A percentile compares a stretch with the other conserved stretches of the same genome.
phyloP scores from a whole-genome alignment of 2,888 invertebrate genomes.

The Deilephila porcellus region DNA sequence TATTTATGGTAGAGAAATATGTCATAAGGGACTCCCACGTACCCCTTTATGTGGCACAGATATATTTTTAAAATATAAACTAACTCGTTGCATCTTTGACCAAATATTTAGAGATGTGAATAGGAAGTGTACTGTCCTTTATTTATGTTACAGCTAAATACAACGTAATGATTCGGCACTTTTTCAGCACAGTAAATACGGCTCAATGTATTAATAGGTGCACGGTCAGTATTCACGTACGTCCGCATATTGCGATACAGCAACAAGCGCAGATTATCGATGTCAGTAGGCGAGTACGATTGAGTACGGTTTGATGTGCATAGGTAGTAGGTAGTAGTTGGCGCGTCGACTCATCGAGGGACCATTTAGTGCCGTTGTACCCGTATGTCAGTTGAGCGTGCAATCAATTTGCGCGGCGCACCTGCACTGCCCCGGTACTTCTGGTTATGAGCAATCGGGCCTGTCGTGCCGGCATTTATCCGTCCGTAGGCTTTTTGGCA shows the following conservation, averaged over 20 bases:
- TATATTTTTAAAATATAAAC: no score
- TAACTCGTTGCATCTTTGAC: no score
- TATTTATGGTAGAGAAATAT: no score
- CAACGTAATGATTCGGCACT: no score
- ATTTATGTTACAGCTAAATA: no score
- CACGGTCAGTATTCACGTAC: background rate
- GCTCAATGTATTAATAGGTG: background rate
- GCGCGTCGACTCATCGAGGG: slow-evolving; percentile 28
- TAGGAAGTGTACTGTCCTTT: no score
- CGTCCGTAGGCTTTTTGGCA: background rate
- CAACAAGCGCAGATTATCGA: slow-evolving; percentile 11
- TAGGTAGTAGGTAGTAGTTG: background rate
- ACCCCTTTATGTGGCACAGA: no score
- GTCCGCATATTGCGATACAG: slow-evolving; percentile 10
- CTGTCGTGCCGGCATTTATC: background rate
- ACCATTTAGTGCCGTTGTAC: slow-evolving; percentile 37
- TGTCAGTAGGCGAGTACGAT: slow-evolving; percentile 10
- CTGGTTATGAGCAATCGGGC: slow-evolving; percentile 14
- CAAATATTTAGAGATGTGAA: no score
- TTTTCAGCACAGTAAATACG: no score
- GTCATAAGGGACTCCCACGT: no score
- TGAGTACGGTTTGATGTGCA: background rate
- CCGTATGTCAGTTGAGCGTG: slow-evolving; percentile 44
- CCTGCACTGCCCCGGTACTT: slow-evolving; percentile 19
- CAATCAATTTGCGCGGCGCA: slow-evolving; percentile 38